These are phyloP conservation scores for Marcusenius ussheri DNA, from an alignment of 2,113 vertebrate species.

Conservation along the genomic window DNA sequence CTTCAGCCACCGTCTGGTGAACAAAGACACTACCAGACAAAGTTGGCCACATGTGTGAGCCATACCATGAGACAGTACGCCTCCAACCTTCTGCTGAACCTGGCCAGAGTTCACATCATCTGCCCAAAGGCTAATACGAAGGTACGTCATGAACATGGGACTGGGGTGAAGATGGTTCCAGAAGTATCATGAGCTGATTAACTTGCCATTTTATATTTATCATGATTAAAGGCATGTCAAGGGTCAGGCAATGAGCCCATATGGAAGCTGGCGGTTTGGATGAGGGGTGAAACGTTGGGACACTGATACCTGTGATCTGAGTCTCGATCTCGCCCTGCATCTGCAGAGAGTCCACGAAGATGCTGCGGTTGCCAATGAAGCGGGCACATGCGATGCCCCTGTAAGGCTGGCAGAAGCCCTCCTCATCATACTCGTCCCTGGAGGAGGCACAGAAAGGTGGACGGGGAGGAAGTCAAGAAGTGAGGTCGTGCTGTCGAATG, in stretches of 20 bases:
- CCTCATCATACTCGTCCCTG: constrained; percentile 88
- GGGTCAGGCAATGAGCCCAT: background rate
- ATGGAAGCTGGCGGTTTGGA: background rate
- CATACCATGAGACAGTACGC: background rate
- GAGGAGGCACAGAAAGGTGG: constrained; percentile 29
- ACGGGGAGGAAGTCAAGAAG: background rate
- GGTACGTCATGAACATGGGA: background rate
- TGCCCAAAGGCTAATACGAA: background rate
- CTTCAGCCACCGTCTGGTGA: background rate
- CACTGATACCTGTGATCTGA: constrained; percentile 84
- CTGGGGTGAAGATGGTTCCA: background rate
- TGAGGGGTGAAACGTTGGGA: background rate
- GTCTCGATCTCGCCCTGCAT: constrained; percentile 99
- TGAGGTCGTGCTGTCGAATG: background rate
- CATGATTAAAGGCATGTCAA: background rate
- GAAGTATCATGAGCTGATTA: background rate
- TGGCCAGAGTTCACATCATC: constrained; percentile 10
- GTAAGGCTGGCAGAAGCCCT: constrained; percentile 97
- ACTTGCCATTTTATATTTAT: background rate
- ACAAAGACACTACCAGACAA: background rate
- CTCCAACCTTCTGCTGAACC: background rate
- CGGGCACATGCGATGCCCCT: constrained; percentile 94
- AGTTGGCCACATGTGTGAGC: background rate
- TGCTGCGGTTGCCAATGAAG: constrained; percentile 92
- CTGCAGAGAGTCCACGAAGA: constrained; percentile 95